Evolutionary conservation across 1,140 invertebrate genomes (phyloP), one percentile per base, ranked within the genome.

Genomic region (Drosophila orosa): DNA sequence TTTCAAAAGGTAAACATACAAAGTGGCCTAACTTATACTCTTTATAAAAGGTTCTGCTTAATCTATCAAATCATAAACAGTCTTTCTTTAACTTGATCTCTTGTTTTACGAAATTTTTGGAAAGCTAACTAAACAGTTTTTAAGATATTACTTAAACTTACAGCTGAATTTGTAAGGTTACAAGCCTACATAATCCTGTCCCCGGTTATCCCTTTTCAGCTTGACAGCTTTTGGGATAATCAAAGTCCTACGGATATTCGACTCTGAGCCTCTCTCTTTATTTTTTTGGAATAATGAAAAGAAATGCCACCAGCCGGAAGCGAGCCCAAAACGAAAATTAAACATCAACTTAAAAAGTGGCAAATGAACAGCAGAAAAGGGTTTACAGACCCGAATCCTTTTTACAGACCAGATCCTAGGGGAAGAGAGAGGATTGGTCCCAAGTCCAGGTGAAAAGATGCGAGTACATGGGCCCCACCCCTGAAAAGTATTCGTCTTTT

Each of bases 311-410:
- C 13, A 40, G 45, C 65, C 65, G 65, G 65, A 68, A 67, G 63
- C 15, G 19, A 42, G 27, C 63, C 42, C 58, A 33, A 47, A 65
- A 65, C 60, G 44, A 66, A 68, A 66, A 66, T 68, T 66, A 68
- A 68, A 68, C 65, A 68, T 68, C 65, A 68, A 66, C 45, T 68
- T 66, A 67, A 68, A 67, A 68, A 52, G 65, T 66, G 65, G 65
- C 61, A 68, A 68, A 67, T 68, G 61, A 67, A 39, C 44, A 68
- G 37, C 44, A 12, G n/a, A 9, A 54, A 65, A 66, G 17, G 65
- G 65, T 19, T 35, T 22, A 27, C 6, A 37, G 40, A 39, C 33
- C 42, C 35, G 33, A 47, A 29, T 45, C 62, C 40, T 29, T 62
- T 65, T 45, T 45, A 10, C 12, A 42, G 19, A 42, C 22, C n/a